Evolutionary conservation across 2,113 vertebrate species (phyloP), one percentile per base, ranked within the genome.

Genomic region (Romanogobio albipinnatus): DNA sequence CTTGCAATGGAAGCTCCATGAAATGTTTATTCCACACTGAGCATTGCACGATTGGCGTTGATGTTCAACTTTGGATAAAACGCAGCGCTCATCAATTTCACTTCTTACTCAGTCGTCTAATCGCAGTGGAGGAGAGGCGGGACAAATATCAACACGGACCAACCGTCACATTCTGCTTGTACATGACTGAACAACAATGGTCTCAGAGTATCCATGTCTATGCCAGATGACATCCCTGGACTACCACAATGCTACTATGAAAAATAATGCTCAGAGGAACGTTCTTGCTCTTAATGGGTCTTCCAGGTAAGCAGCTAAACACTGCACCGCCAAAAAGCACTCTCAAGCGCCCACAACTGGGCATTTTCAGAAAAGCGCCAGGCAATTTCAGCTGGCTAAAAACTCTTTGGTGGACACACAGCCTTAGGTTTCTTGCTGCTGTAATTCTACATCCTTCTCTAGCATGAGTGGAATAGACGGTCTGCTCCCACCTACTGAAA

Each of bases 401-500:
- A 70, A 70, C 9, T 24, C 22, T 73, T 73, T 73, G 70, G 70
- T 73, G 70, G 43, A 47, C 70, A 73, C 70, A 73, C 70, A 73
- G 43, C 70, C 43, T 73, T 47, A 80, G 2, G 70, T 58, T 76
- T 47, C 29, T 59, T 22, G 39, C 77, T 84, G 77, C 81, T 83
- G 51, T 81, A 75, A 73, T 59, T 33, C 56, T 70, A 17, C 45
- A 19, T 71, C 90, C 88, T 91, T 91, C 90, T 89, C 90, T 88
- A 89, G 90, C 87, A 84, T 89, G 24, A 83, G 90, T 93, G 91
- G 91, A 74, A 87, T 61, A 53, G 73, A 66, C 49, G 26, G 61
- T 84, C 33, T 58, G 11, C 79, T 82, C 53, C 56, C 26, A 75
- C 36, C 26, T 53, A 68, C 24, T 39, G 8, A 59, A 84, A 39